Evolutionary conservation across 2,888 invertebrate species (phyloP), one percentile per base, ranked within the genome.

Genomic region (Heteropelma amictum): DNA sequence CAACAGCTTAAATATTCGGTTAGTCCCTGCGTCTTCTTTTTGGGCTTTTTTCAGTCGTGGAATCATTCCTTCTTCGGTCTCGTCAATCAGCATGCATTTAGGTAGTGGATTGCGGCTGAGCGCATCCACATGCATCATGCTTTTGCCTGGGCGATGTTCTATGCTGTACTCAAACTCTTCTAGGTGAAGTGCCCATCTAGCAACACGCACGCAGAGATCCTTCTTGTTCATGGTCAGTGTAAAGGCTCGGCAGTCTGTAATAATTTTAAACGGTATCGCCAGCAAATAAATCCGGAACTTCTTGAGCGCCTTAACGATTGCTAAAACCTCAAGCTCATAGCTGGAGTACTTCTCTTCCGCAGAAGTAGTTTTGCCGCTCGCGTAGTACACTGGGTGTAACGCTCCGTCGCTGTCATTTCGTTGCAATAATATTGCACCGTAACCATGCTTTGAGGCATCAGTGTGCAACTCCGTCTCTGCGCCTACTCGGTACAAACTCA

Each of bases 81-180:
- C 61, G 33, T 35, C 47, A 12, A 63, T 38, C 2, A 63, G 35
- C 47, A 61, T 17, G 28, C 61, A 61, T 1, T n/a, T 33, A 6
- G 76, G 76, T 6, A 78, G 53, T 14, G 81, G 80, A 30, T 78
- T 71, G 19, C 80, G 54, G 30, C 81, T 82, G 30, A 81, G 54
- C 1, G 80, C 80, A 53, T 83, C 82, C 6, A 80, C 77, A 47
- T 80, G 82, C 5, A 23, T 21, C 83, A 82, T 83, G 8, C 19
- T 26, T 28, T 28, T 49, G 2, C 49, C n/a, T n/a, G n/a, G n/a
- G n/a, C n/a, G n/a, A n/a, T n/a, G n/a, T n/a, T n/a, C n/a, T n/a
- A n/a, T n/a, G n/a, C n/a, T n/a, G n/a, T n/a, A n/a, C n/a, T n/a
- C n/a, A n/a, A n/a, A n/a, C n/a, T n/a, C n/a, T n/a, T n/a, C n/a